These are phyloP conservation scores for Andrena dorsata DNA, from an alignment of 2,888 invertebrate genomes.

Conservation along the genomic window DNA sequence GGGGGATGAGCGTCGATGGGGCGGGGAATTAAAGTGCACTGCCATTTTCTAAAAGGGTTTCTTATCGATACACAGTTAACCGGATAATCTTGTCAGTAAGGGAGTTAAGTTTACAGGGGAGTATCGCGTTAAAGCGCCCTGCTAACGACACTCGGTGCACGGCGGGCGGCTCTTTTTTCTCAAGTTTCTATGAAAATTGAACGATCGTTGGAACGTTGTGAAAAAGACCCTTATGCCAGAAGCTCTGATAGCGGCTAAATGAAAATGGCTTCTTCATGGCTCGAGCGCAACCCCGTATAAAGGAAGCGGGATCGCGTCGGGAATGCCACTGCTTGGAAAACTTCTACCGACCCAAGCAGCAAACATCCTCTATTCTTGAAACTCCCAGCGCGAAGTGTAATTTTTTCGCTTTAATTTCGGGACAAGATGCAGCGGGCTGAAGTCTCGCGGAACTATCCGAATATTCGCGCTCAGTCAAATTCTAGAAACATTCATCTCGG, in stretches of 20 bases:
- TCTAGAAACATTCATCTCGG: neutral
- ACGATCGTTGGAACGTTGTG: slow-evolving; percentile 48
- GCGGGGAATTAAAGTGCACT: slow-evolving; percentile 26
- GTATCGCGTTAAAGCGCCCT: slow-evolving; percentile 31
- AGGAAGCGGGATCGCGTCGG: neutral
- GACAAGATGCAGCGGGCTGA: neutral
- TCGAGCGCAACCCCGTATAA: neutral
- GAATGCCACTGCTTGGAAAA: neutral
- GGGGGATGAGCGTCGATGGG: neutral
- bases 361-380: neutral
- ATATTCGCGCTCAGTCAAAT: neutral
- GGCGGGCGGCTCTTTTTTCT: neutral
- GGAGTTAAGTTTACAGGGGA: slow-evolving; percentile 42
- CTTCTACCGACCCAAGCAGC: neutral
- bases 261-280: slow-evolving; percentile 37
- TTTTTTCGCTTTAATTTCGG: slow-evolving; percentile 7
- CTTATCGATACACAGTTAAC: slow-evolving; percentile 49
- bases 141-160: slow-evolving; percentile 28
- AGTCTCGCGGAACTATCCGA: neutral
- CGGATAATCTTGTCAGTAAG: slow-evolving; percentile 28
- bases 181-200: slow-evolving; percentile 52
- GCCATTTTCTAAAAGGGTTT: slow-evolving; percentile 21
- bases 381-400: neutral
- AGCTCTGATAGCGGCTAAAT: slow-evolving; percentile 32
- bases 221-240: slow-evolving; percentile 38